These are phyloP conservation scores for Agonopterix alstromeriana DNA, from an alignment of 2,888 invertebrate genomes.

Conservation along the genomic window DNA sequence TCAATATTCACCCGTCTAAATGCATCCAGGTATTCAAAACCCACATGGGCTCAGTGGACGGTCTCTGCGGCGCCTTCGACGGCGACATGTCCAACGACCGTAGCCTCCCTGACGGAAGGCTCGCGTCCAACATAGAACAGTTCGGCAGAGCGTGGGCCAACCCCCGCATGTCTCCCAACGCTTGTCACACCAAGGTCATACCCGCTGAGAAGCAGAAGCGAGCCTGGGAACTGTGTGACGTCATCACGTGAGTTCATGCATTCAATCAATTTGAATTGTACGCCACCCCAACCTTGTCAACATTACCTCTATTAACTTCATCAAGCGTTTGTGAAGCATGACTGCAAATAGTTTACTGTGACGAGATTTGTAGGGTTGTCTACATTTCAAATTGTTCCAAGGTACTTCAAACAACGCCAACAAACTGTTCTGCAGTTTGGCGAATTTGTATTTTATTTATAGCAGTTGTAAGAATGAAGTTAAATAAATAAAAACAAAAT, in stretches of 20 bases:
- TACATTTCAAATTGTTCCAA: too few species aligned
- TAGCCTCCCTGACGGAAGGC: conserved; percentile 80
- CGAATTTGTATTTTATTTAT: too few species aligned
- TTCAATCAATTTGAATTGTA: too few species aligned
- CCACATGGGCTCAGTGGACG: conserved; percentile 81
- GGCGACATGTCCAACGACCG: conserved; percentile 81
- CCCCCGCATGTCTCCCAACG: conserved; percentile 55
- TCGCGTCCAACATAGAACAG: conserved; percentile 78
- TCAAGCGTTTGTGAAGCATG: too few species aligned
- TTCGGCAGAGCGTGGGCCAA: conserved; percentile 88
- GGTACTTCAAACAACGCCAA: too few species aligned
- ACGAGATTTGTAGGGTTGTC: too few species aligned
- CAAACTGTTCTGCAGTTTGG: too few species aligned
- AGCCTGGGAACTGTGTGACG: conserved; percentile 41
- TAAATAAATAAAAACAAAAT: too few species aligned
- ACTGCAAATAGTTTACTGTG: too few species aligned
- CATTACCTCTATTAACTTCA: too few species aligned
- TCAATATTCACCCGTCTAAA: background rate
- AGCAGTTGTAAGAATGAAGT: too few species aligned
- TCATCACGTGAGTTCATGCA: conserved; percentile 11
- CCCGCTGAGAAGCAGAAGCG: conserved; percentile 77
- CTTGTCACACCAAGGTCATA: conserved; percentile 79
- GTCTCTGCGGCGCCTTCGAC: conserved; percentile 88
- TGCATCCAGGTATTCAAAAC: conserved; percentile 73
- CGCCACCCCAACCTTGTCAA: too few species aligned